Percentiles rank a stretch among this genome's conserved stretches.
phyloP scores from a whole-genome alignment of 2,797 vertebrate species.

The Alfaro cultratus region DNA sequence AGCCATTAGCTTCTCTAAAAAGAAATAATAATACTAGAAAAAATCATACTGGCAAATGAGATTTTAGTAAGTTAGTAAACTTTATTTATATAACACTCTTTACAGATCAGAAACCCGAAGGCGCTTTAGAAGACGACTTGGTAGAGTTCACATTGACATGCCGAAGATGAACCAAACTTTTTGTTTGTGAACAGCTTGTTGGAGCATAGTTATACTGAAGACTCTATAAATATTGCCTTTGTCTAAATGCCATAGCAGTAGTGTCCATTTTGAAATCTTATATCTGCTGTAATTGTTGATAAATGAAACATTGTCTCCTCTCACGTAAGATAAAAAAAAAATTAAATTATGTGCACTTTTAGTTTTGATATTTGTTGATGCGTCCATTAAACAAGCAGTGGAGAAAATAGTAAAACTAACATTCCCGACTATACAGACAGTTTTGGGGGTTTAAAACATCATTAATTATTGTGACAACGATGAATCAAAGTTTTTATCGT shows the following conservation, averaged over 20 bases:
- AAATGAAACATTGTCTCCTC: background rate
- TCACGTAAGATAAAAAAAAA: background rate
- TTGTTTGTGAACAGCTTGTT: background rate
- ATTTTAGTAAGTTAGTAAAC: no score
- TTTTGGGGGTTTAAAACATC: no score
- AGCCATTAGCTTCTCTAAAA: background rate
- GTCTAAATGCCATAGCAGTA: background rate
- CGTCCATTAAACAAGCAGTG: no score
- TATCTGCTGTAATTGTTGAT: background rate
- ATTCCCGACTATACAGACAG: no score
- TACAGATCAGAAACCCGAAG: no score
- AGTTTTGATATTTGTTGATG: no score
- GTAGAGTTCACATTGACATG: background rate
- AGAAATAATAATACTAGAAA: background rate
- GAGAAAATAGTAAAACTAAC: no score
- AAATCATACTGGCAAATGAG: background rate
- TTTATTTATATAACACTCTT: no score
- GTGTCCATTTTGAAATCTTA: background rate
- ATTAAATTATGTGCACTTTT: constrained; percentile 31
- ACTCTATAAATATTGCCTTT: background rate
- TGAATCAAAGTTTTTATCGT: no score
- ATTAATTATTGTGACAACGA: no score
- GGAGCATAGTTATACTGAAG: background rate
- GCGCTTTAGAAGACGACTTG: no score
- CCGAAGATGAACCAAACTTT: background rate